Base-by-base conservation (phyloP, 1,140 invertebrate genomes). In the Colletes latitarsis region DNA sequence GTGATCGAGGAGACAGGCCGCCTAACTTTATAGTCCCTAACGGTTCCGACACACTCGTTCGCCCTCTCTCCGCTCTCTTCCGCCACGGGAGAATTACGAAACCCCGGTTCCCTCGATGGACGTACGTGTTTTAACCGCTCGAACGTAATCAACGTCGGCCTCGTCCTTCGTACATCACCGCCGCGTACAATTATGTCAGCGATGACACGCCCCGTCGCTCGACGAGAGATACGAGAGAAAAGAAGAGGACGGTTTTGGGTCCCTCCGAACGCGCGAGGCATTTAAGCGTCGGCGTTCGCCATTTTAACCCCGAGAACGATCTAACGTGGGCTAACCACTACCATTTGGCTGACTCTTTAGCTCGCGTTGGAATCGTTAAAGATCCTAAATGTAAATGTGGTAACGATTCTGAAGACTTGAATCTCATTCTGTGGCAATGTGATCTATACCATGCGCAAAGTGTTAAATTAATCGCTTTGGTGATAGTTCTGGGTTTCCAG, bases 221-320 rank as follows among this genome's bases (percentile, higher is more conserved):
- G 8, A 3, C 9, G 49, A 12, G 49, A 12, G 10, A 49, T 10
- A 30, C 49, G 49, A 49, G 58, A 73, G 52, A 63, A 62, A 55
- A 39, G 55, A 43, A 73, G 69, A 41, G 76, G 72, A 70, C 79
- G 43, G 43, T 52, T 30, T 30, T 30, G 30, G 21, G 39, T 21
- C 19, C 15, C 60, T 49, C 80, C 78, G 73, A 80, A 81, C 70
- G 70, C 46, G 83, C 66, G 76, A 55, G 76, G 67, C 82, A 84
- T 89, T 88, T 88, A 88, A 82, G 85, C 82, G 86, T 89, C 86
- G 89, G 69, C 88, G 82, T 43, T 43, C 43, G 43, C 30, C 30
- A 30, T 30, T 30, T 30, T 30, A 30, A 30, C 30, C 30, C 30
- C 30, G 30, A 30, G 30, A 30, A 30, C 0, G 30, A 30, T 30